Evolutionary conservation across 2,888 invertebrate genomes (phyloP).

Genomic region (Standfussiana lucernea): DNA sequence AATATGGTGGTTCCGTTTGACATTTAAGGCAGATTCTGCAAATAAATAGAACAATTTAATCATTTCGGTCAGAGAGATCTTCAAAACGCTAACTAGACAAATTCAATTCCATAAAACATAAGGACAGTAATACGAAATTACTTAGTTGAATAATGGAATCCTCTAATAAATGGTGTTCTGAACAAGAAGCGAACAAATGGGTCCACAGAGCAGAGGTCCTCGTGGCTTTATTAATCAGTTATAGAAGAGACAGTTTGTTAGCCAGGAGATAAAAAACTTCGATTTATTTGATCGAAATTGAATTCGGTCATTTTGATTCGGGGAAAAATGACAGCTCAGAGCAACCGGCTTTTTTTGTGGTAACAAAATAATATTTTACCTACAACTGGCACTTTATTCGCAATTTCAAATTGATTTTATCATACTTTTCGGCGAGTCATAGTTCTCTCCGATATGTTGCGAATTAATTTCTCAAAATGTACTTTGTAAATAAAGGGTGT

Average conservation of each 20-base stretch:
- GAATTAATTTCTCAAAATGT: background rate
- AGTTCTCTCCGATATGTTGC: background rate
- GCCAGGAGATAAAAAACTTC: slow-evolving; percentile 50
- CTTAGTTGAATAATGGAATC: slow-evolving; percentile 70
- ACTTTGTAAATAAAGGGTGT: background rate
- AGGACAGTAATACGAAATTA: slow-evolving; percentile 64
- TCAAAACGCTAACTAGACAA: slow-evolving; percentile 5
- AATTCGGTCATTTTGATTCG: slow-evolving; percentile 36
- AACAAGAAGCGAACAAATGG: slow-evolving; percentile 70
- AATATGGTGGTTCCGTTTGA: background rate
- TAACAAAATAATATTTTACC: background rate
- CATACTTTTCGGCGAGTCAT: background rate
- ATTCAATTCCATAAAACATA: slow-evolving; percentile 15
- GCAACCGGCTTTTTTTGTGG: background rate
- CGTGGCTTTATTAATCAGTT: slow-evolving; percentile 69
- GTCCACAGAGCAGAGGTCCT: slow-evolving; percentile 64
- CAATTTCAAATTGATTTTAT: background rate
- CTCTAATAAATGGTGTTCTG: slow-evolving; percentile 69
- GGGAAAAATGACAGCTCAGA: slow-evolving; percentile 3
- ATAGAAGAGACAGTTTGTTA: slow-evolving; percentile 57
- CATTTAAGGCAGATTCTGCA: background rate
- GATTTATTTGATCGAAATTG: slow-evolving; percentile 44
- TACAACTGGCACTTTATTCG: background rate
- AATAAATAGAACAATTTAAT: background rate
- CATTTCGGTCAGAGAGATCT: background rate